A percentile compares a stretch with the other conserved stretches of the same genome.
These are phyloP conservation scores for Amblyjoppa proteus DNA, from an alignment of 2,888 invertebrate species.

Conservation along the genomic window DNA sequence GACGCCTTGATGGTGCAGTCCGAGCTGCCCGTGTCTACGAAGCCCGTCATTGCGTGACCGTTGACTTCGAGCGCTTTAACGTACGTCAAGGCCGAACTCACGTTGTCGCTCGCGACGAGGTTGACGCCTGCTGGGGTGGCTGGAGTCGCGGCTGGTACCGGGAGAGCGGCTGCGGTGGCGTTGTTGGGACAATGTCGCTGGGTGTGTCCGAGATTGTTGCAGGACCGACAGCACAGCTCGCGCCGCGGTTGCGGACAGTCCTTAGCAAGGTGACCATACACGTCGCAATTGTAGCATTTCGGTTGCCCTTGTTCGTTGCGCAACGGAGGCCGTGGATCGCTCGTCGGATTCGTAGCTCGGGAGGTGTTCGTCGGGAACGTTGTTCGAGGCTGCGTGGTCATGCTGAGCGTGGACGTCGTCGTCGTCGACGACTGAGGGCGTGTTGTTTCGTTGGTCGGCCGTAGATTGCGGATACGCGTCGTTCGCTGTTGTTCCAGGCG, in stretches of 20 bases:
- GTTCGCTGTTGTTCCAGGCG: background rate
- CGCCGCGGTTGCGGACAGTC: background rate
- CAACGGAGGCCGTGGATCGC: background rate
- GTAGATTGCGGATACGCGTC: background rate
- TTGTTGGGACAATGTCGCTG: background rate
- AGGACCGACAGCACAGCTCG: background rate
- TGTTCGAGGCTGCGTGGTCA: background rate
- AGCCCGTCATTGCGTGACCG: background rate
- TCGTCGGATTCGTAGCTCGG: background rate
- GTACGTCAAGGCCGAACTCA: background rate
- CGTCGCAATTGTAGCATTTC: constrained; percentile 9
- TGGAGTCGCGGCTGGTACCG: background rate
- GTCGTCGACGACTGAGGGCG: background rate
- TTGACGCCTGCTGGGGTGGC: background rate
- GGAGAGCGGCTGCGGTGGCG: background rate
- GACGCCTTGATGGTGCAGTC: constrained; percentile 69
- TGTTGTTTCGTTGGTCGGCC: background rate
- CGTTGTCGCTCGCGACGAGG: constrained; percentile 4
- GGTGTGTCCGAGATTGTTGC: background rate
- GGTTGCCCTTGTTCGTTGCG: background rate
- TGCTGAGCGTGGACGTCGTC: background rate
- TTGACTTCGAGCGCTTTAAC: constrained; percentile 31
- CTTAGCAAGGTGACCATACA: background rate
- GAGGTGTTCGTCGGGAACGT: background rate
- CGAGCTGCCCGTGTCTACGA: too few relatives aligned